These are phyloP conservation scores for Lochmaea crataegi DNA, from an alignment of 2,888 invertebrate genomes.

Conservation along the genomic window DNA sequence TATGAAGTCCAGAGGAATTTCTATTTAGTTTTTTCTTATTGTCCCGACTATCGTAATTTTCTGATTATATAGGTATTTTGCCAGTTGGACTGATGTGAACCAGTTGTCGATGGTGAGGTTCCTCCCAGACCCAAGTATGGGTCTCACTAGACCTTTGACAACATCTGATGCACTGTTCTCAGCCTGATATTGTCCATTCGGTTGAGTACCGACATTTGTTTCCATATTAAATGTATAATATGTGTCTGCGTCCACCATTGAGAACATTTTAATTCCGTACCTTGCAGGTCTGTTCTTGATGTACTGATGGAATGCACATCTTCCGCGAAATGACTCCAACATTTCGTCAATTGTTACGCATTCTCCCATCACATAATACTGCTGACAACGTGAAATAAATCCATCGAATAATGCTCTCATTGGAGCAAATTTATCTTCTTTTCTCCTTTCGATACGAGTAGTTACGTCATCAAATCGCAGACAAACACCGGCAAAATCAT, in stretches of 20 bases:
- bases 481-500: not conserved
- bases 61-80: not conserved
- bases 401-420: constrained; percentile 1
- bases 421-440: constrained; percentile 16
- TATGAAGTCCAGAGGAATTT: constrained; percentile 7
- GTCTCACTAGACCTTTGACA: not conserved
- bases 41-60: constrained; percentile 24
- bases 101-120: constrained; percentile 15
- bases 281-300: constrained; percentile 26
- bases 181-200: constrained; percentile 4
- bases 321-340: no score
- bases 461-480: not conserved
- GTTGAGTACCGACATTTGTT: constrained; percentile 17
- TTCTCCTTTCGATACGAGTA: not conserved
- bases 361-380: constrained; percentile 15
- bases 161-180: constrained; percentile 20
- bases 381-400: constrained; percentile 18
- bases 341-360: constrained; percentile 24
- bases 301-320: constrained; percentile 18
- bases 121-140: constrained; percentile 15
- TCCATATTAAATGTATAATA: constrained; percentile 22
- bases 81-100: constrained; percentile 16
- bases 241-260: constrained; percentile 10
- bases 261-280: constrained; percentile 26
- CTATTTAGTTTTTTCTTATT: constrained; percentile 10